A percentile compares a stretch with the other conserved stretches of the same genome.
Evolutionary conservation across 2,113 vertebrate genomes (phyloP).

Genomic region (Paradoxurus hermaphroditus): DNA sequence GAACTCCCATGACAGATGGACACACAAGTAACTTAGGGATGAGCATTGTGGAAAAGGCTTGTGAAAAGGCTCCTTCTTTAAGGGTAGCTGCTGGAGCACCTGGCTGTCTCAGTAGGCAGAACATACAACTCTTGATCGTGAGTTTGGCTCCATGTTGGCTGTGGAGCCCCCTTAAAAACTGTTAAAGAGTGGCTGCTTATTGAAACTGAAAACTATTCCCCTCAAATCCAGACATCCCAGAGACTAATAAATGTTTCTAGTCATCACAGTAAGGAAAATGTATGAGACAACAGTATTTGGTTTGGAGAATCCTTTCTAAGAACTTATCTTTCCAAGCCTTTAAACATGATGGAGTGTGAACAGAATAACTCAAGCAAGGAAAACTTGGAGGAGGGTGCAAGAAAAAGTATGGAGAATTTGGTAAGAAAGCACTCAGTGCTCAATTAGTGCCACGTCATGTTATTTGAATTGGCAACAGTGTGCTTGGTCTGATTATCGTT

Average conservation of each 20-base stretch:
- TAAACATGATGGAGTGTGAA: background rate
- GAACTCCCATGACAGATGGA: background rate
- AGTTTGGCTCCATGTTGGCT: background rate
- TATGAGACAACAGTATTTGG: background rate
- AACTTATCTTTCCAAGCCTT: background rate
- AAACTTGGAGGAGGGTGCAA: background rate
- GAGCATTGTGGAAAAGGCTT: background rate
- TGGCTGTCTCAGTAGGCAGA: background rate
- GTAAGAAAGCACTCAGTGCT: background rate
- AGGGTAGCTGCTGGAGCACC: background rate
- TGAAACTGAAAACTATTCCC: conserved; percentile 5
- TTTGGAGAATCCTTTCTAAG: background rate
- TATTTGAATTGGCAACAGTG: background rate
- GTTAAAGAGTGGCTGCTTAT: background rate
- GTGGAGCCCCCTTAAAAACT: background rate
- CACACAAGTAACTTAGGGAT: background rate
- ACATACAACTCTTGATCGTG: background rate
- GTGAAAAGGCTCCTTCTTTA: background rate
- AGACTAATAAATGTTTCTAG: background rate
- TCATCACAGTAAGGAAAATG: background rate
- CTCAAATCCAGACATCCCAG: background rate
- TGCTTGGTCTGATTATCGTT: background rate
- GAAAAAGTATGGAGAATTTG: background rate
- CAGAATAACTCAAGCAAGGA: background rate
- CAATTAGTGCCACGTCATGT: too few relatives aligned